Evolutionary conservation across 2,113 vertebrate genomes (phyloP).

Genomic region (Otus sunia): DNA sequence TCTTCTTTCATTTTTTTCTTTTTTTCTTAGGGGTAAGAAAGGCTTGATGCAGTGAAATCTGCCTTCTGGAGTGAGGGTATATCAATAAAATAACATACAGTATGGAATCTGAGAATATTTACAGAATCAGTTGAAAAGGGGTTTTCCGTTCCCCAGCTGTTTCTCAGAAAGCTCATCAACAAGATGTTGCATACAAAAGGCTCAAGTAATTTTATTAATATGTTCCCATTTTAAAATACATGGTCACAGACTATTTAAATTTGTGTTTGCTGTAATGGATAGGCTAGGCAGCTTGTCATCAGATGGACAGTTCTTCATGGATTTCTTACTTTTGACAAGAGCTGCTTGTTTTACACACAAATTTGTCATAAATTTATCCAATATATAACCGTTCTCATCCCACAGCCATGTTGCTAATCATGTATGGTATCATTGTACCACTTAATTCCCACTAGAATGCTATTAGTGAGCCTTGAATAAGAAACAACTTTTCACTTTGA

Average conservation of each 20-base stretch:
- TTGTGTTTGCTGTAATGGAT: not conserved
- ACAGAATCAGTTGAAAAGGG: not conserved
- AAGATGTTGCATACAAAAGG: not conserved
- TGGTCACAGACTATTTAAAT: not conserved
- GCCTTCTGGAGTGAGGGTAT: slow-evolving; percentile 4
- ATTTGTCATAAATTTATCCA: not conserved
- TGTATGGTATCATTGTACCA: not conserved
- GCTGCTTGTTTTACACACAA: not conserved
- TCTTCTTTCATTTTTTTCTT: not conserved
- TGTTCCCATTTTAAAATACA: not conserved
- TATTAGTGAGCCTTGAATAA: not conserved
- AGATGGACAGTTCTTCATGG: not conserved
- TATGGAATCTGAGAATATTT: slow-evolving; percentile 15
- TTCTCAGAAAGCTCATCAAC: not conserved
- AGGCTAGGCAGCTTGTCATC: not conserved
- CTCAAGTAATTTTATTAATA: not conserved
- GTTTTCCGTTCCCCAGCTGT: not conserved
- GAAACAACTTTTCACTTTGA: not conserved
- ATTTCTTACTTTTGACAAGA: slow-evolving; percentile 2
- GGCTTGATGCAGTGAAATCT: slow-evolving; percentile 1
- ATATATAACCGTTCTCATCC: not conserved
- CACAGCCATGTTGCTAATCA: not conserved
- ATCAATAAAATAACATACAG: slow-evolving; percentile 45
- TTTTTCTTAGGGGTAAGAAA: slow-evolving; percentile 26
- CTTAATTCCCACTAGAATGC: not conserved